Conservation (phyloP, 2,888 invertebrate species). For the Pollenia amentaria region DNA sequence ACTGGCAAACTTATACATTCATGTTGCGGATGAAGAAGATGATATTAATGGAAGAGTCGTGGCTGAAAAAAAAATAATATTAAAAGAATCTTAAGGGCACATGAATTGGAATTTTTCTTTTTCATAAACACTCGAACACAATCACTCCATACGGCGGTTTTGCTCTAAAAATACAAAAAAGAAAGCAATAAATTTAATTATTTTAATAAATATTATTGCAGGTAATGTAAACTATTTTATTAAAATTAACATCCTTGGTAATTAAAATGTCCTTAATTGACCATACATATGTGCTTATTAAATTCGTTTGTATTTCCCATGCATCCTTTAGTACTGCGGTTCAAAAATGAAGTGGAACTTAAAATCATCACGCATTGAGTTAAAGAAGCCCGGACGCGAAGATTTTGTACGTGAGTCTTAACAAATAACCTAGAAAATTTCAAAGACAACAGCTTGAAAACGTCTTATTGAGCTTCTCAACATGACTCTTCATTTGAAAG, state of each 20-base stretch:
- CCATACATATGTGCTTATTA: not conserved
- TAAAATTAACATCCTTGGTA: not conserved
- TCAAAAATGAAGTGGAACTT: not conserved
- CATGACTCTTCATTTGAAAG: no score
- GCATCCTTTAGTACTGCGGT: not conserved
- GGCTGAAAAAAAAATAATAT: conserved; percentile 15
- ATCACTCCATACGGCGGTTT: not conserved
- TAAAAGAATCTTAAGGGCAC: conserved; percentile 2
- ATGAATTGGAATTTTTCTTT: not conserved
- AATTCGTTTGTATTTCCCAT: not conserved
- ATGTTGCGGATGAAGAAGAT: conserved; percentile 19
- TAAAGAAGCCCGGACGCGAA: conserved; percentile 13
- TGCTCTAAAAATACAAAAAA: not conserved
- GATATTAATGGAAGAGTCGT: not conserved
- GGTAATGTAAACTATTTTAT: not conserved
- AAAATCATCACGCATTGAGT: conserved; percentile 46
- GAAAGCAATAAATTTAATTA: not conserved
- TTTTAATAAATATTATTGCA: not conserved
- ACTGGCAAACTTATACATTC: not conserved
- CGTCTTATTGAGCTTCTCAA: no score
- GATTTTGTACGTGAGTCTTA: conserved; percentile 48
- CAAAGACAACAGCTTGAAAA: no score
- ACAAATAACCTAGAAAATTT: no score
- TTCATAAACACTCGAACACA: not conserved
- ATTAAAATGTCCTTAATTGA: conserved; percentile 16